Conservation (phyloP, 2,888 invertebrate genomes). For the Aphodius granarius region DNA sequence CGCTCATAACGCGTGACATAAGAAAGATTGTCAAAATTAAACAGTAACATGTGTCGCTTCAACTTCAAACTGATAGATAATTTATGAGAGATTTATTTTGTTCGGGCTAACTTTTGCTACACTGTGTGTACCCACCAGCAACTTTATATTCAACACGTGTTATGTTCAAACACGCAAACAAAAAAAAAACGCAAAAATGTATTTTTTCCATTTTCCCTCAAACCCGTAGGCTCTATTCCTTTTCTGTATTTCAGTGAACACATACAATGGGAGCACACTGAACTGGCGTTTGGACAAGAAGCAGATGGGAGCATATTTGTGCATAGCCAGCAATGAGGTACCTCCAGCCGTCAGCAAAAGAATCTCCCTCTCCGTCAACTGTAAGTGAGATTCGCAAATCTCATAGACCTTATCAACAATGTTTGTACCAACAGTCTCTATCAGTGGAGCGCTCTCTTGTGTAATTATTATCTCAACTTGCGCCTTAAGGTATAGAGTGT, state of each 20-base stretch:
- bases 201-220: background rate
- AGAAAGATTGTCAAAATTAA: too few species aligned
- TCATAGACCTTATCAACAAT: background rate
- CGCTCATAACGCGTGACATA: too few species aligned
- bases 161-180: too few species aligned
- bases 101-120: too few species aligned
- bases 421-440: background rate
- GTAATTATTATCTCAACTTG: background rate
- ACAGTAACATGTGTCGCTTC: too few species aligned
- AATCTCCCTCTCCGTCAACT: conserved; percentile 85
- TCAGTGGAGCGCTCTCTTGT: background rate
- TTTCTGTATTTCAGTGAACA: conserved; percentile 61
- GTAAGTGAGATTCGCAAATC: conserved; percentile 62
- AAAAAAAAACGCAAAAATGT: too few species aligned
- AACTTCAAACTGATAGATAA: too few species aligned
- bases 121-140: too few species aligned
- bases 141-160: too few species aligned
- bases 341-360: conserved; percentile 89
- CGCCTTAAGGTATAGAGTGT: background rate
- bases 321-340: conserved; percentile 90
- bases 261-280: conserved; percentile 74
- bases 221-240: background rate
- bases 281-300: conserved; percentile 78
- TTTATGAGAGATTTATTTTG: too few species aligned
- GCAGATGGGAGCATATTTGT: conserved; percentile 91